Evolutionary conservation across 2,888 invertebrate genomes (phyloP), one percentile per base, ranked within the genome.

Genomic region (Dexiosoma caninum): DNA sequence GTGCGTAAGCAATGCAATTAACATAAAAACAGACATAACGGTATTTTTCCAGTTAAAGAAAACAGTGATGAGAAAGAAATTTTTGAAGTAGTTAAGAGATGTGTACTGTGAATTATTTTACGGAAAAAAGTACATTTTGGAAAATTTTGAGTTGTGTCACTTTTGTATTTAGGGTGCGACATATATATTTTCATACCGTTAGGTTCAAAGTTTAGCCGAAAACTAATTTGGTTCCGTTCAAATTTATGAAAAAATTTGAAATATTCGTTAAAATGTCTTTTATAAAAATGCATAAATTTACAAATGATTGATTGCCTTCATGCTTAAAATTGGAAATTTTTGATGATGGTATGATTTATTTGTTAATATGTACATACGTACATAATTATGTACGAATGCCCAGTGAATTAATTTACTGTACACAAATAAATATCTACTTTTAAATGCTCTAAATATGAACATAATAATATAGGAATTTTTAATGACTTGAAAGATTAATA

Each of bases 171-270:
- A n/a, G n/a, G n/a, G n/a, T n/a, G n/a, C n/a, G n/a, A n/a, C n/a
- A n/a, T 27, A 37, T 27, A 2, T 32, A 30, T 12, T 21, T 66
- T 42, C 51, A 71, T 67, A 82, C 81, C 85, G 85, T 82, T 69
- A 57, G 78, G 78, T 77, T 82, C 70, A 79, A 85, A 72, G 84
- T 83, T 83, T 82, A 40, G 53, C 57, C 66, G 69, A 66, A 75
- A 83, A 88, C 88, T 88, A 84, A 66, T 81, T 79, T 42, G 10
- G 9, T 53, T 69, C 72, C 75, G 1, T 32, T 21, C 14, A 59
- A 71, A 70, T 59, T 59, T n/a, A n/a, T n/a, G n/a, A 10, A 46
- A 40, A 30, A 49, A n/a, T 46, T n/a, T 5, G 6, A 49, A 72
- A 64, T 23, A 55, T 72, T 44, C 16, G 44, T 44, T 44, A 44